These are phyloP conservation scores for Boloria selene DNA, from an alignment of 2,888 invertebrate species.

Conservation along the genomic window DNA sequence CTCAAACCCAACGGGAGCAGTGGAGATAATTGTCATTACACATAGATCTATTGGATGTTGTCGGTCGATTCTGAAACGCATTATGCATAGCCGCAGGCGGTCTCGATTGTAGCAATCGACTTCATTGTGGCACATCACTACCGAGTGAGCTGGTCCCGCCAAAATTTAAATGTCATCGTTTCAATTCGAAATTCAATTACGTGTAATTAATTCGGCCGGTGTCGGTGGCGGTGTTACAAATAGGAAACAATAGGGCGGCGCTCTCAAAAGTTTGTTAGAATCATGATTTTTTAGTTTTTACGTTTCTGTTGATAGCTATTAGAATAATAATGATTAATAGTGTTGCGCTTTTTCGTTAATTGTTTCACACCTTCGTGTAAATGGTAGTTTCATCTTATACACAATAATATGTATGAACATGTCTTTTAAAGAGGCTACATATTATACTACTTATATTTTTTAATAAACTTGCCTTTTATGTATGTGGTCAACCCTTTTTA, in stretches of 20 bases:
- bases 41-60: constrained; percentile 77
- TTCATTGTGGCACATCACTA: constrained; percentile 78
- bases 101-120: constrained; percentile 69
- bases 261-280: constrained; percentile 54
- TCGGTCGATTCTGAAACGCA: constrained; percentile 72
- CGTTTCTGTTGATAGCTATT: constrained; percentile 56
- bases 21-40: constrained; percentile 81
- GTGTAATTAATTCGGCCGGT: constrained; percentile 82
- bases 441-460: too few relatives aligned
- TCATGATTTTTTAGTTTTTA: constrained; percentile 58
- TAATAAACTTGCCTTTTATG: too few relatives aligned
- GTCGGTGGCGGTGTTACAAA: constrained; percentile 74
- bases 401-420: too few relatives aligned
- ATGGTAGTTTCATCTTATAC: background rate
- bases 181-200: constrained; percentile 86
- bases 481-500: too few relatives aligned
- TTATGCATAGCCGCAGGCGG: constrained; percentile 75
- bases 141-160: constrained; percentile 63
- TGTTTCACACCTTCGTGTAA: constrained; percentile 35
- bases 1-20: constrained; percentile 78
- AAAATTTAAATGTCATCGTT: constrained; percentile 85
- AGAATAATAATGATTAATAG: constrained; percentile 47
- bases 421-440: too few relatives aligned
- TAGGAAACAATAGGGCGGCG: constrained; percentile 76
- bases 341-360: constrained; percentile 40